phyloP scores from a whole-genome alignment of 1,140 invertebrate species.

The Temnothorax nylanderi region DNA sequence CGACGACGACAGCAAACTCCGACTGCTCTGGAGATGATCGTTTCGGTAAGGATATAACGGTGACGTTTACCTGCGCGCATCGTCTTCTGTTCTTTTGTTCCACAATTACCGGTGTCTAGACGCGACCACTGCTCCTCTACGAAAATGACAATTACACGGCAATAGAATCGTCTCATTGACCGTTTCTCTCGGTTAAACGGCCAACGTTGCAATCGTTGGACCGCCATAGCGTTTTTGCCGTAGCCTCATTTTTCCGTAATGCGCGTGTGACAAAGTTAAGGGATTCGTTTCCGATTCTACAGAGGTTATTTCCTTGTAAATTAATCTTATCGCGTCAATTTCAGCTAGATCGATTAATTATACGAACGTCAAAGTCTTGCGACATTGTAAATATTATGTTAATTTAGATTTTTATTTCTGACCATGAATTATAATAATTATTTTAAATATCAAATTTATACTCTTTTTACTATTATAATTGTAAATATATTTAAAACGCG shows the following conservation, averaged over 20 bases:
- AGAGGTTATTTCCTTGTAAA: not conserved
- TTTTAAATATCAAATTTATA: not conserved
- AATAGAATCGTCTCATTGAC: constrained; percentile 54
- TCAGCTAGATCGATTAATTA: not conserved
- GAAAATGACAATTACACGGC: constrained; percentile 75
- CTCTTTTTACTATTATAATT: not conserved
- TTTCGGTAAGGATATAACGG: constrained; percentile 38
- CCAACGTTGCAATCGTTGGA: constrained; percentile 11
- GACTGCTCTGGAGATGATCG: not conserved
- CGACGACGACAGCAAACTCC: constrained; percentile 8
- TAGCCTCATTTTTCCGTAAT: not conserved
- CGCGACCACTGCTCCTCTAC: constrained; percentile 61
- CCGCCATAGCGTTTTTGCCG: not conserved
- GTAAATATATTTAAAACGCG: not conserved
- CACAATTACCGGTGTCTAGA: constrained; percentile 77
- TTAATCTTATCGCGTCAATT: not conserved
- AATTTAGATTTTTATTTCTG: not conserved
- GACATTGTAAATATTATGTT: not conserved
- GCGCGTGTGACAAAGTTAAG: not conserved
- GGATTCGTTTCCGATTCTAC: not conserved
- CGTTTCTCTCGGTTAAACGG: constrained; percentile 57
- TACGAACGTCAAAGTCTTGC: not conserved
- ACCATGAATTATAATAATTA: not conserved
- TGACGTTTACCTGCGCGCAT: constrained; percentile 66
- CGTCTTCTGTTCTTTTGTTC: constrained; percentile 69